Conservation (phyloP, 2,113 vertebrate genomes). For the Xiphorhynchus elegans region DNA sequence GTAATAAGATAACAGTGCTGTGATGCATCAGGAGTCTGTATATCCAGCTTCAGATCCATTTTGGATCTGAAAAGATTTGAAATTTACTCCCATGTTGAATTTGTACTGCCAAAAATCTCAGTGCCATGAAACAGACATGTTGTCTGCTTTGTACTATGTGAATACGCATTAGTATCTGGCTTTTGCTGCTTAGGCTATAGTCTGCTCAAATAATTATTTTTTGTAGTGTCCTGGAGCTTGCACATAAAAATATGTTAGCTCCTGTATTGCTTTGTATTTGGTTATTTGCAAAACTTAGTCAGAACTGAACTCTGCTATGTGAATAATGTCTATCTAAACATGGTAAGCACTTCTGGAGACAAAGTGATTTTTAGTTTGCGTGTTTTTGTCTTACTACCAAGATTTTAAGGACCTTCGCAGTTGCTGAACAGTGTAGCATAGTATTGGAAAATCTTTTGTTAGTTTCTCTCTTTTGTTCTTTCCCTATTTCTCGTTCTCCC, state of each 20-base stretch:
- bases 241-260: not conserved
- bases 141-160: not conserved
- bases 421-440: not conserved
- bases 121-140: not conserved
- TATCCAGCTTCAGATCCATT: not conserved
- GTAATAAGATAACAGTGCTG: not conserved
- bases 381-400: not conserved
- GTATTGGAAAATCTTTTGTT: not conserved
- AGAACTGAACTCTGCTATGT: not conserved
- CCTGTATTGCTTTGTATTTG: not conserved
- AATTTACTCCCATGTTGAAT: conserved; percentile 9
- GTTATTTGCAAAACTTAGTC: not conserved
- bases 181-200: not conserved
- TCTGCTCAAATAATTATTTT: not conserved
- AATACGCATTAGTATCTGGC: not conserved
- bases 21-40: not conserved
- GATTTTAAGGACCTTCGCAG: not conserved
- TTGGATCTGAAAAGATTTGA: conserved; percentile 33
- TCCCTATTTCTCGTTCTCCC: not conserved
- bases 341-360: not conserved
- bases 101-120: not conserved
- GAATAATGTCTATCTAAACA: not conserved
- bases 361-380: not conserved
- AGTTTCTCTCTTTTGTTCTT: not conserved
- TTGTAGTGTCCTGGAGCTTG: not conserved